Conservation (phyloP, 2,113 vertebrate species). For the Lepus timidus region DNA sequence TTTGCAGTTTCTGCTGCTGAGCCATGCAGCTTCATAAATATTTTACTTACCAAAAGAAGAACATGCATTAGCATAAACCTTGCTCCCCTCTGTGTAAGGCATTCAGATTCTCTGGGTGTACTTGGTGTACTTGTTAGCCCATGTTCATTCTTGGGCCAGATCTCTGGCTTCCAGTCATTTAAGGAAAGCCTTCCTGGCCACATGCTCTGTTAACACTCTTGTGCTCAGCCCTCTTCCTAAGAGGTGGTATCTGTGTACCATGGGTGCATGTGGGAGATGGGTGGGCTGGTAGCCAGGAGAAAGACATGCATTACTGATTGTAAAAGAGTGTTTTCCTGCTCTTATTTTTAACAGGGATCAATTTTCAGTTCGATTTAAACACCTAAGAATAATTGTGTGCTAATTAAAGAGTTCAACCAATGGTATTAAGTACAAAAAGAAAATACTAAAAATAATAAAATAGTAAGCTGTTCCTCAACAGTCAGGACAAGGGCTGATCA, state of each 20-base stretch:
- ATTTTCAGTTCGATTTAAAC: too few relatives aligned
- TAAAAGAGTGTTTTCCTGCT: neutral
- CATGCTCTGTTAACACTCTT: neutral
- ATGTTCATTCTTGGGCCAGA: neutral
- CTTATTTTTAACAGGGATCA: too few relatives aligned
- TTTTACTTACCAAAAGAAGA: neutral
- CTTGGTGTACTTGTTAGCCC: neutral
- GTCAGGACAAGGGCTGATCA: too few relatives aligned
- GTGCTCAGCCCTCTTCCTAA: neutral
- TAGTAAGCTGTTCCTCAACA: too few relatives aligned
- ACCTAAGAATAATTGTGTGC: too few relatives aligned
- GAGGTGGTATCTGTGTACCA: neutral
- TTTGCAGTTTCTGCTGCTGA: slow-evolving; percentile 31
- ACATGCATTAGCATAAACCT: neutral
- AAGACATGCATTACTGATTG: neutral
- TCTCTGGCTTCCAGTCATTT: neutral
- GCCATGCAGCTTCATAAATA: slow-evolving; percentile 36
- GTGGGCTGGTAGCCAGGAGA: neutral
- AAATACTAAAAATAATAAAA: too few relatives aligned
- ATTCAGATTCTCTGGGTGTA: neutral
- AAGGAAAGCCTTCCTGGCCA: neutral
- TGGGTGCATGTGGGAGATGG: neutral
- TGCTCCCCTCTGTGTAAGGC: neutral
- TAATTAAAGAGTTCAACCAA: too few relatives aligned
- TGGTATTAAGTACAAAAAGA: too few relatives aligned